These are phyloP conservation scores for Pseudococcus longispinus DNA, from an alignment of 2,888 invertebrate species.

Conservation along the genomic window DNA sequence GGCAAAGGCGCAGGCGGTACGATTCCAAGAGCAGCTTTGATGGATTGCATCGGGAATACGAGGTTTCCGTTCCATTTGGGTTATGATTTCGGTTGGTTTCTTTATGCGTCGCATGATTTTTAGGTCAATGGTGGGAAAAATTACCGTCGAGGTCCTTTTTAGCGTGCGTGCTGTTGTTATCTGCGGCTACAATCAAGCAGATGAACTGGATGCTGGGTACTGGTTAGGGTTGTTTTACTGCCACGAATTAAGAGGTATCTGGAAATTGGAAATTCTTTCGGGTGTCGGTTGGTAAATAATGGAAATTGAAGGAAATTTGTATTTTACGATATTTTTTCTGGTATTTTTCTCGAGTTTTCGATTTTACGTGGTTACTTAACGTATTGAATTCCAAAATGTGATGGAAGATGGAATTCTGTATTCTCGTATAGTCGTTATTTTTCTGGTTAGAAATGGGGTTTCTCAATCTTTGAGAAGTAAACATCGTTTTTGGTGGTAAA, in stretches of 20 bases:
- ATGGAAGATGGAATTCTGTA: neutral
- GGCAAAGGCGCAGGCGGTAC: neutral
- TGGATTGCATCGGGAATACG: constrained; percentile 22
- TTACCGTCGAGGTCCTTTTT: neutral
- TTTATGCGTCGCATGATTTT: neutral
- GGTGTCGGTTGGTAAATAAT: neutral
- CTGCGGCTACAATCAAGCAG: neutral
- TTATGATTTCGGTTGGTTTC: neutral
- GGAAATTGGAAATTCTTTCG: neutral
- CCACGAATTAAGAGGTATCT: neutral
- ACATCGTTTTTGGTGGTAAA: too few species aligned
- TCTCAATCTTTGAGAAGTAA: too few species aligned
- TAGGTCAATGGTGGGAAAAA: neutral
- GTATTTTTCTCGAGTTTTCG: neutral
- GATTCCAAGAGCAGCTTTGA: neutral
- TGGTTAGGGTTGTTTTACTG: neutral
- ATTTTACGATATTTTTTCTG: neutral
- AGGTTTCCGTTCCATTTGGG: neutral
- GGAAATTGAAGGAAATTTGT: neutral
- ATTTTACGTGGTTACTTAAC: too few species aligned
- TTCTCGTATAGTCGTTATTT: neutral
- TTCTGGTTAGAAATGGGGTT: neutral
- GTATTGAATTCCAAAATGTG: neutral
- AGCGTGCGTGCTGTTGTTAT: neutral
- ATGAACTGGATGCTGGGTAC: neutral